Evolutionary conservation across 2,888 invertebrate species (phyloP), one percentile per base, ranked within the genome.

Genomic region (Epistrophe eligans): DNA sequence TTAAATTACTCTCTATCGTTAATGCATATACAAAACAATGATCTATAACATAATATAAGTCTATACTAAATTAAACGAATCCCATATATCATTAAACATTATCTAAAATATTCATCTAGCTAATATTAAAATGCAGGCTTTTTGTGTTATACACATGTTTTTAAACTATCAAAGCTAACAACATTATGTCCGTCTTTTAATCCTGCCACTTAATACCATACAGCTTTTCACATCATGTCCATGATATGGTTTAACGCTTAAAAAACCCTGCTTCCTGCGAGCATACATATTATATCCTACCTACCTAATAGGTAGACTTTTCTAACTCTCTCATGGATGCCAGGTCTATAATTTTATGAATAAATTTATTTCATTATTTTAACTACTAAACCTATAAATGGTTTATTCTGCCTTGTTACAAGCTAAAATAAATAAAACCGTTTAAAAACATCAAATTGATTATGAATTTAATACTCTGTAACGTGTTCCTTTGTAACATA

Each of bases 371-470:
- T 43, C 62, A 64, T 45, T 28, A 64, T 64, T 64, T 0, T 43
- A n/a, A 8, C 24, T n/a, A n/a, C n/a, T n/a, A n/a, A 24, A 24
- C 24, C 1, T 24, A 24, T n/a, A 28, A 15, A 43, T 6, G 43
- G 43, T 28, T 64, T 28, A 64, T 64, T 43, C 60, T 10, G 43
- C 24, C 24, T 64, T 28, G 43, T 64, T 43, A 64, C 24, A 9
- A 24, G 38, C 15, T 24, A 64, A 64, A 64, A 43, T 28, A 45
- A 64, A 64, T 43, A 64, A 43, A 64, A 43, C 62, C 43, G 43
- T 64, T 64, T 64, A 64, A 64, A 48, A 64, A 15, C 15, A 45
- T 45, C 40, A 40, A 64, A 64, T 64, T 45, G 62, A 64, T 64
- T 64, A 64, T 19, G 28, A 28, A 64, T 45, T 62, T 64, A 64